phyloP scores from a whole-genome alignment of 2,888 invertebrate species.

The Agrotis clavis region DNA sequence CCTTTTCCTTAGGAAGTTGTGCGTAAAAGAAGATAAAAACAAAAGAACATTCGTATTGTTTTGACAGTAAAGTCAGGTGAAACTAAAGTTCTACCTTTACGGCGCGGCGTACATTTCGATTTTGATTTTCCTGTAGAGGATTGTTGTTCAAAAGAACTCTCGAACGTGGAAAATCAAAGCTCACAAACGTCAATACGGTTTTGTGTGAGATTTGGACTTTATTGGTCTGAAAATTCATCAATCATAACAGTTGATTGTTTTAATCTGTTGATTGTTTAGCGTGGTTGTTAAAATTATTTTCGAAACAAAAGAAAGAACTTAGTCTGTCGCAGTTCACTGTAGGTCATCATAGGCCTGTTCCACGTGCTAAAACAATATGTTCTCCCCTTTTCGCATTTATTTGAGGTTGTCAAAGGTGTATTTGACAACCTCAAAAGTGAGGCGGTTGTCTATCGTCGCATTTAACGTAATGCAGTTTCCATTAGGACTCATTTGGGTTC shows the following conservation, averaged over 20 bases:
- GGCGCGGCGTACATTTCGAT: conserved; percentile 24
- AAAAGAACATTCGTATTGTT: conserved; percentile 34
- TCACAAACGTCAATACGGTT: conserved; percentile 19
- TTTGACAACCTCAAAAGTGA: no score
- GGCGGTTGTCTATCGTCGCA: no score
- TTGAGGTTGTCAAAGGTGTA: no score
- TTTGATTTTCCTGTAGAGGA: conserved; percentile 31
- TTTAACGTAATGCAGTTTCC: no score
- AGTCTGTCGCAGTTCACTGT: no score
- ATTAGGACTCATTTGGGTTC: no score
- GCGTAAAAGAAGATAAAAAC: conserved; percentile 32
- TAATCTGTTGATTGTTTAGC: no score
- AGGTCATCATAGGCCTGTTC: no score
- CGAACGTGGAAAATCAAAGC: conserved; percentile 6
- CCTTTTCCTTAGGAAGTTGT: conserved; percentile 35
- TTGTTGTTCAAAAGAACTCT: conserved; percentile 26
- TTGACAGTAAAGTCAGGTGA: conserved; percentile 33
- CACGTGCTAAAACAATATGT: no score
- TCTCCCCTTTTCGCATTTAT: no score
- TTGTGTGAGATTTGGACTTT: conserved; percentile 11
- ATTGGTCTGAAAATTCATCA: conserved; percentile 27
- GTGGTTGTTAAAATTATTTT: no score
- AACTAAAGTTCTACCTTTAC: conserved; percentile 24
- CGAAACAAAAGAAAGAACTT: no score
- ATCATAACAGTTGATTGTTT: neutral